Percentiles rank a stretch among this genome's conserved stretches.
These are phyloP conservation scores for Delia radicum DNA, from an alignment of 1,140 invertebrate genomes.

Conservation along the genomic window DNA sequence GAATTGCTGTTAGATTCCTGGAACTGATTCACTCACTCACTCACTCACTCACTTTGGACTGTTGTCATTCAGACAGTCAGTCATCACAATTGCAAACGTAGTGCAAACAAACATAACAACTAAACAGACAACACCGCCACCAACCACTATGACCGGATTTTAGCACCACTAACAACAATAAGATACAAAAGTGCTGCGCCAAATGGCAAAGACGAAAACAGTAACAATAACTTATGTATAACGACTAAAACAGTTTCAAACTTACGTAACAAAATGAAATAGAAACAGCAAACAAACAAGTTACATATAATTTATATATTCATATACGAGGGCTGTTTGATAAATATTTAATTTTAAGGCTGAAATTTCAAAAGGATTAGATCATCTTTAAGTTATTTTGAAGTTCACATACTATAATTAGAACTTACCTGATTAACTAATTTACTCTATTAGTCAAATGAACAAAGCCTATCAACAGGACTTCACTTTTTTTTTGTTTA, in stretches of 20 bases:
- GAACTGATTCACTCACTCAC: conserved; percentile 33
- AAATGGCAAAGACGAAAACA: not conserved
- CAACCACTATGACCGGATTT: conserved; percentile 3
- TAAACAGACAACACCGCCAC: not conserved
- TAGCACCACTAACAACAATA: not conserved
- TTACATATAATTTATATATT: not conserved
- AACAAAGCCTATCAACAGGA: too few relatives aligned
- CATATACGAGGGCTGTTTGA: not conserved
- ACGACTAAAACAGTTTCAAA: not conserved
- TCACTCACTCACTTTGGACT: not conserved
- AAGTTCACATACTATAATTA: too few relatives aligned
- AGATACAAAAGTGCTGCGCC: not conserved
- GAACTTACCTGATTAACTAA: too few relatives aligned
- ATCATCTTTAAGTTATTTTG: too few relatives aligned
- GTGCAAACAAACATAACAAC: not conserved
- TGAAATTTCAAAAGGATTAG: too few relatives aligned
- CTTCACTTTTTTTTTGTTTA: too few relatives aligned
- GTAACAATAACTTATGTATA: not conserved
- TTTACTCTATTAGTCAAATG: too few relatives aligned
- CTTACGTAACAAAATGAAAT: conserved; percentile 16
- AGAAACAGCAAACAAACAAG: conserved; percentile 2
- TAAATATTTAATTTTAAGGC: too few relatives aligned
- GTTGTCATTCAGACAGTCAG: not conserved
- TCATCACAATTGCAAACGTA: not conserved
- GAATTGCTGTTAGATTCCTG: conserved; percentile 56